Evolutionary conservation across 2,888 invertebrate genomes (phyloP).

Genomic region (Acanthosepion pharaonis): DNA sequence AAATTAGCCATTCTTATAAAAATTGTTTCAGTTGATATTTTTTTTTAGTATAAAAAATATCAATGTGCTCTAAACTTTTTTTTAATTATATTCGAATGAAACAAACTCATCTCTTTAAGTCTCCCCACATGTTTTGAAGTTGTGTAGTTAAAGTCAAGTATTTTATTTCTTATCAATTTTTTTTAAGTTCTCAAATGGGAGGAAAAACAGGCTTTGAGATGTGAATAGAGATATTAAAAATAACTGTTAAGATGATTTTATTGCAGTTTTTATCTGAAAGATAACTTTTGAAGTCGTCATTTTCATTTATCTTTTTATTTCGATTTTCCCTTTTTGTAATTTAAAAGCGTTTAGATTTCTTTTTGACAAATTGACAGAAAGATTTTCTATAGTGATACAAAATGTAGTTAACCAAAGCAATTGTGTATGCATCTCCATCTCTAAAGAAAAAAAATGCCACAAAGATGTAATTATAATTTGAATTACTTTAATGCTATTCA

Average conservation of each 20-base stretch:
- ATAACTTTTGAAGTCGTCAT: neutral
- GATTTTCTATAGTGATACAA: neutral
- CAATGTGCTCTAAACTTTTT: too few species aligned
- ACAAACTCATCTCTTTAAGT: too few species aligned
- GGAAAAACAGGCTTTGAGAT: neutral
- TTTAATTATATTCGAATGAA: too few species aligned
- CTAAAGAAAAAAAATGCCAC: neutral
- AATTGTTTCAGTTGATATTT: too few species aligned
- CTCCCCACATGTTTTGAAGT: too few species aligned
- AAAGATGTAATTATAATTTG: neutral
- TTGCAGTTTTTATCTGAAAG: neutral
- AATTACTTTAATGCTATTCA: neutral
- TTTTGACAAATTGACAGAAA: neutral
- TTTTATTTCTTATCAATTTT: neutral
- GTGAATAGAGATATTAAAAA: neutral
- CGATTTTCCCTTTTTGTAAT: neutral
- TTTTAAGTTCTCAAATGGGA: neutral
- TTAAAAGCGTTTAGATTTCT: neutral
- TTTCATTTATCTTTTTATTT: neutral
- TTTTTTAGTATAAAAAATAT: too few species aligned
- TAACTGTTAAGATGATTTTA: neutral
- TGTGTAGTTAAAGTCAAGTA: neutral
- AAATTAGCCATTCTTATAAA: too few species aligned
- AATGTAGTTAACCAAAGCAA: neutral
- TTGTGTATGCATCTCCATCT: neutral